Percentiles rank a stretch among this genome's conserved stretches.
Conservation (phyloP, 2,888 invertebrate species). For the Cryptophagus acutangulus region DNA sequence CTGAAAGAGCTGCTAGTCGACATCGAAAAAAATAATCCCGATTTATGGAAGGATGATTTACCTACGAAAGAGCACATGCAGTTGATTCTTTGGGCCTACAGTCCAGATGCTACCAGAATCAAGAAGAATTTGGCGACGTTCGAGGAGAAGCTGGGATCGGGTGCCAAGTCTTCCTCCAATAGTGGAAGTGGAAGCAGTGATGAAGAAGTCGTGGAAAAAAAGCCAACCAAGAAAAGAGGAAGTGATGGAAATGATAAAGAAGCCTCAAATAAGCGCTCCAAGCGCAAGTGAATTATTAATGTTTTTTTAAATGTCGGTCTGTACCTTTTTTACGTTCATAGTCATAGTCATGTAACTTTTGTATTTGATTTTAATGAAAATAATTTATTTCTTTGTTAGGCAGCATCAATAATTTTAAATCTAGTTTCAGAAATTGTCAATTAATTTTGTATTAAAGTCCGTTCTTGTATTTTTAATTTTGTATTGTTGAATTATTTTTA, state of each 20-base stretch:
- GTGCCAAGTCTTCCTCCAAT: constrained; percentile 28
- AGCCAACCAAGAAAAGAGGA: constrained; percentile 18
- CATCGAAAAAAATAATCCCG: constrained; percentile 57
- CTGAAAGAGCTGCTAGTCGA: constrained; percentile 56
- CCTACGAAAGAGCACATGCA: constrained; percentile 65
- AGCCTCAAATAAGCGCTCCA: constrained; percentile 17
- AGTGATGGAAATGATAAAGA: constrained; percentile 19
- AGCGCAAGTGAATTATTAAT: constrained; percentile 13
- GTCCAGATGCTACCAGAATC: constrained; percentile 63
- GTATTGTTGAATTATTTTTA: too few species aligned
- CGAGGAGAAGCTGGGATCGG: constrained; percentile 47
- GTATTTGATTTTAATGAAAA: not conserved
- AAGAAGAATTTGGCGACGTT: constrained; percentile 54
- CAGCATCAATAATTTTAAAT: too few species aligned
- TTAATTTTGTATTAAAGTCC: too few species aligned
- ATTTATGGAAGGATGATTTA: constrained; percentile 61
- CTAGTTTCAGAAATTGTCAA: too few species aligned
- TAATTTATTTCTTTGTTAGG: too few species aligned
- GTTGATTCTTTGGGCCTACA: constrained; percentile 71
- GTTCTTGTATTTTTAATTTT: too few species aligned
- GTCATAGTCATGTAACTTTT: not conserved
- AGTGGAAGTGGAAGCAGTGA: constrained; percentile 28
- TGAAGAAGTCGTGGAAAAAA: constrained; percentile 26
- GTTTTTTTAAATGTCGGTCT: not conserved
- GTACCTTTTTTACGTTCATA: not conserved